phyloP scores from a whole-genome alignment of 2,113 vertebrate genomes.

The Anthoscopus minutus region DNA sequence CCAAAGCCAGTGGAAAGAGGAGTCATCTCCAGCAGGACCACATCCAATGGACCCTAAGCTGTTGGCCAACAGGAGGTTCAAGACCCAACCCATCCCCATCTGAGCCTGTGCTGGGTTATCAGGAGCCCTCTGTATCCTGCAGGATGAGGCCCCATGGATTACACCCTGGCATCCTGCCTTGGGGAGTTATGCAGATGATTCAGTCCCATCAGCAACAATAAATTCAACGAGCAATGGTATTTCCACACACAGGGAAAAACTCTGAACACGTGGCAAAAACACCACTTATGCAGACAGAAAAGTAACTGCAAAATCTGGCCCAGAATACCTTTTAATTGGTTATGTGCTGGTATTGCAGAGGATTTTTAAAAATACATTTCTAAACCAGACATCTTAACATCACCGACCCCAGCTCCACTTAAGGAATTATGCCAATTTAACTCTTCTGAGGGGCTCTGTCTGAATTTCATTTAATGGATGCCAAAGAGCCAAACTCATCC shows the following conservation, averaged over 20 bases:
- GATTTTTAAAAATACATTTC: background rate
- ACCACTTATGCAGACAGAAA: background rate
- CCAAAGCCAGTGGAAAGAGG: background rate
- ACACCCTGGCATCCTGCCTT: background rate
- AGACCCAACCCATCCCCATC: background rate
- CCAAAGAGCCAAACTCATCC: background rate
- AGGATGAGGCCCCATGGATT: background rate
- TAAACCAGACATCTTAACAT: background rate
- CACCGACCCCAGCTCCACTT: rapidly evolving
- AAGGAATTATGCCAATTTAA: background rate
- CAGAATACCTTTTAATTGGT: background rate
- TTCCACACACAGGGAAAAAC: background rate
- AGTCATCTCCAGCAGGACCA: background rate
- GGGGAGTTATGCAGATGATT: background rate
- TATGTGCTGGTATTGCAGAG: background rate
- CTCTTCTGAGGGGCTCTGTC: background rate
- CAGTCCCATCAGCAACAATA: background rate
- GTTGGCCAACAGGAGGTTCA: background rate
- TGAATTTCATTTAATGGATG: background rate
- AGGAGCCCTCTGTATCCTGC: background rate
- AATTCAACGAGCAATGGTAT: background rate
- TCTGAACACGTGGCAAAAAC: background rate
- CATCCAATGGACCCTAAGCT: rapidly evolving
- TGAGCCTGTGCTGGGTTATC: rapidly evolving
- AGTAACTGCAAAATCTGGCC: background rate